Evolutionary conservation across 2,888 invertebrate genomes (phyloP).

Genomic region (Dione vanillae): DNA sequence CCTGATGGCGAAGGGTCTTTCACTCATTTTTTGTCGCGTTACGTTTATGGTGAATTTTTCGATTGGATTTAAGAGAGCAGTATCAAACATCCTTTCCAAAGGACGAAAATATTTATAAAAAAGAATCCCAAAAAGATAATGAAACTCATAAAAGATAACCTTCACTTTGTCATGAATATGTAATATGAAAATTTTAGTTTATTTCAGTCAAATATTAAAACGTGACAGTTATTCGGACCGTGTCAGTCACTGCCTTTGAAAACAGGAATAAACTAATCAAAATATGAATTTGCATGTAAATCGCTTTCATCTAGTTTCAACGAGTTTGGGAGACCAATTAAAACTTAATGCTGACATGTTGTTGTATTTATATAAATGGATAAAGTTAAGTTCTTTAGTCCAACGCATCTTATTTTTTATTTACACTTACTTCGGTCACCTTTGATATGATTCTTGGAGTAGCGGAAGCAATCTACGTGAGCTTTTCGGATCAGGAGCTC

Average conservation of each 20-base stretch:
- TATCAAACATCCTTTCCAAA: too few relatives aligned
- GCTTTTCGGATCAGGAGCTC: too few relatives aligned
- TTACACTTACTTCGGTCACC: too few relatives aligned
- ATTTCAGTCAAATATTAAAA: conserved; percentile 23
- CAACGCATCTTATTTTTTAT: background rate
- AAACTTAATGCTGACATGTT: conserved; percentile 31
- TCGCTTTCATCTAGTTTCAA: conserved; percentile 32
- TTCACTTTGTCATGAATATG: background rate
- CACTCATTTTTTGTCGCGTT: too few relatives aligned
- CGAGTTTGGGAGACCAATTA: conserved; percentile 26
- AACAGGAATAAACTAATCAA: conserved; percentile 37
- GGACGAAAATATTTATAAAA: too few relatives aligned
- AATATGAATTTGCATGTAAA: conserved; percentile 36
- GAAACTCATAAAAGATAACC: too few relatives aligned
- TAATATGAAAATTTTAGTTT: background rate
- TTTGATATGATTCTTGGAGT: too few relatives aligned
- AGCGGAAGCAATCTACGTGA: too few relatives aligned
- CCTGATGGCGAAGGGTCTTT: too few relatives aligned
- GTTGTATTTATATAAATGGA: conserved; percentile 5
- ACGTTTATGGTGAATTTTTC: too few relatives aligned
- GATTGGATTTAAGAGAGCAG: too few relatives aligned
- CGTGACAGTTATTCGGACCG: conserved; percentile 24
- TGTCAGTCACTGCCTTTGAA: conserved; percentile 25
- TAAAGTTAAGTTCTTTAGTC: background rate
- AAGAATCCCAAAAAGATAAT: too few relatives aligned